Percentiles rank a stretch among this genome's conserved stretches.
phyloP scores from a whole-genome alignment of 2,113 vertebrate species.

The Cepphus grylle region DNA sequence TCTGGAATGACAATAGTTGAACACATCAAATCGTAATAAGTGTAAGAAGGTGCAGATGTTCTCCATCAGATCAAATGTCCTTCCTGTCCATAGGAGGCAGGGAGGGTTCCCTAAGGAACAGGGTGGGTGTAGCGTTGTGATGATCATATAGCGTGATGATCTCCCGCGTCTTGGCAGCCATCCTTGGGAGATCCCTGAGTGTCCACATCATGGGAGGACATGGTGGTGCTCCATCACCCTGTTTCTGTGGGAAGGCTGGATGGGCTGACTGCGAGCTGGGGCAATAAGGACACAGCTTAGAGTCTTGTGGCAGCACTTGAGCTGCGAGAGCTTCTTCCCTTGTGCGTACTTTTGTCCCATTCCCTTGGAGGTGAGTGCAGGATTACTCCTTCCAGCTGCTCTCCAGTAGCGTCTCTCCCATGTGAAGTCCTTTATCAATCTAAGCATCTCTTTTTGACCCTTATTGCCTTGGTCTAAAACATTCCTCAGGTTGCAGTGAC shows the following conservation, averaged over 20 bases:
- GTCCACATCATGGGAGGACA: not conserved
- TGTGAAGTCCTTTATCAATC: fast-evolving
- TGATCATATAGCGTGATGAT: not conserved
- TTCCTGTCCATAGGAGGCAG: not conserved
- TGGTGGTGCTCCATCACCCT: fast-evolving
- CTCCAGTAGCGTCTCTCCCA: not conserved
- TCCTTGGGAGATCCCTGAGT: not conserved
- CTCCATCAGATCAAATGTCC: not conserved
- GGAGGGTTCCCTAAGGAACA: not conserved
- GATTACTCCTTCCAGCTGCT: not conserved
- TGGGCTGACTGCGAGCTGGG: not conserved
- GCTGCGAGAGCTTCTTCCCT: not conserved
- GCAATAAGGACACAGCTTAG: not conserved
- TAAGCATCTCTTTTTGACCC: not conserved
- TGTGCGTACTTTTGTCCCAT: fast-evolving
- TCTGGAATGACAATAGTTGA: not conserved
- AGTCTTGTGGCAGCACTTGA: not conserved
- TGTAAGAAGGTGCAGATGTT: not conserved
- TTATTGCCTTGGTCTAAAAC: not conserved
- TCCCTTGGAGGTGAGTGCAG: not conserved
- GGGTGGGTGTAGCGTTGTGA: not conserved
- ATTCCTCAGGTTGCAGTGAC: not conserved
- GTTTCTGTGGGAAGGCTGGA: not conserved
- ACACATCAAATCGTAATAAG: not conserved
- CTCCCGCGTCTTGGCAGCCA: fast-evolving